These are phyloP conservation scores for Uloborus plumipes DNA, from an alignment of 2,888 invertebrate species.

Conservation along the genomic window DNA sequence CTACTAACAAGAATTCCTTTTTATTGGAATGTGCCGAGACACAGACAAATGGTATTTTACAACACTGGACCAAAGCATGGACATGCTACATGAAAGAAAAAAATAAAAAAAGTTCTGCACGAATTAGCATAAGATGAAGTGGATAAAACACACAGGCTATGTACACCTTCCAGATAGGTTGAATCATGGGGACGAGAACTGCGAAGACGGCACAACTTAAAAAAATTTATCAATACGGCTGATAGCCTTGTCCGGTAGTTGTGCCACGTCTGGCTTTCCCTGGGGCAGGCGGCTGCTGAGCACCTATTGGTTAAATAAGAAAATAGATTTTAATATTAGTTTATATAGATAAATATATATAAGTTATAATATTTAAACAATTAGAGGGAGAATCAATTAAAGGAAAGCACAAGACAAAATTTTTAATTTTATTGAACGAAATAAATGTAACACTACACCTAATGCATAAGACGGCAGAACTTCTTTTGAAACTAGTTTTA, in stretches of 20 bases:
- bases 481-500: constrained; percentile 4
- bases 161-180: constrained; percentile 54
- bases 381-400: not conserved
- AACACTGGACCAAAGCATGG: constrained; percentile 60
- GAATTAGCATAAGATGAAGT: constrained; percentile 59
- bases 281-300: constrained; percentile 56
- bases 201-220: constrained; percentile 46
- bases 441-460: too few relatives aligned
- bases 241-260: constrained; percentile 61
- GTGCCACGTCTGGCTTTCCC: constrained; percentile 60
- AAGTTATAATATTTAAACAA: not conserved
- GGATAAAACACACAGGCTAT: constrained; percentile 64
- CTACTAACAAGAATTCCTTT: constrained; percentile 62
- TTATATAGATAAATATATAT: constrained; percentile 5
- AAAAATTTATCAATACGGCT: constrained; percentile 54
- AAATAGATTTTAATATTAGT: constrained; percentile 19
- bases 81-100: constrained; percentile 55
- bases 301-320: constrained; percentile 41
- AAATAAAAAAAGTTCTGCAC: constrained; percentile 55
- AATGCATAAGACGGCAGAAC: constrained; percentile 31
- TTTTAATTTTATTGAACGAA: too few relatives aligned
- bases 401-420: constrained; percentile 1
- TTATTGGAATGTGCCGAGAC: constrained; percentile 63
- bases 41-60: constrained; percentile 54
- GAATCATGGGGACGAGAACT: constrained; percentile 36